Evolutionary conservation across 2,113 vertebrate species (phyloP), one percentile per base, ranked within the genome.

Genomic region (Zeus faber): DNA sequence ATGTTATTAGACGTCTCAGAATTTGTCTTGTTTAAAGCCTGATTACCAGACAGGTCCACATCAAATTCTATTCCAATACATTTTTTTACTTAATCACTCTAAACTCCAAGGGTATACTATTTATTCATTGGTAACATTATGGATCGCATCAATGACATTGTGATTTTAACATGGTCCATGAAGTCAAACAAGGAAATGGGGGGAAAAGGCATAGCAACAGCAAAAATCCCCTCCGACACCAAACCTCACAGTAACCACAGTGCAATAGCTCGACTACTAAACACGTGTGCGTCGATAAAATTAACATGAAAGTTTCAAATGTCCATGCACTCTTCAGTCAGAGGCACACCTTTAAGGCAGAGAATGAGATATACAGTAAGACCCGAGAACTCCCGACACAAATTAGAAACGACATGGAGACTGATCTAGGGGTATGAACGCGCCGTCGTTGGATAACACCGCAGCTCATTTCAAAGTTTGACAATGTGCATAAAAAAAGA

Each of bases 401-500:
- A 16, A 16, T 43, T 18, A 14, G 33, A 29, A 23, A 39, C 40
- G 33, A 22, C 23, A 41, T 9, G 23, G 27, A 13, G 39, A 43
- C 8, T 21, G 49, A 21, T 39, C 13, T 16, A 40, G 6, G n/a
- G 14, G 10, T 35, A 44, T 9, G 10, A 35, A 35, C n/a, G 24
- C n/a, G n/a, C n/a, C n/a, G n/a, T n/a, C n/a, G n/a, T n/a, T n/a
- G n/a, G 25, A 21, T 48, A 43, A 20, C 44, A 22, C 49, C 5
- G 33, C 27, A 49, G 44, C n/a, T 51, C 46, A 50, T 60, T 59
- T 55, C 17, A 60, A 16, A 5, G n/a, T 26, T 52, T 24, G 31
- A 3, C 16, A 23, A 43, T 61, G 24, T 43, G 54, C 55, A 70
- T 65, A 60, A 71, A 41, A 59, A 56, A 49, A 58, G 26, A 43